Conservation (phyloP, 1,140 invertebrate species). For the Caenorhabditis latens region DNA sequence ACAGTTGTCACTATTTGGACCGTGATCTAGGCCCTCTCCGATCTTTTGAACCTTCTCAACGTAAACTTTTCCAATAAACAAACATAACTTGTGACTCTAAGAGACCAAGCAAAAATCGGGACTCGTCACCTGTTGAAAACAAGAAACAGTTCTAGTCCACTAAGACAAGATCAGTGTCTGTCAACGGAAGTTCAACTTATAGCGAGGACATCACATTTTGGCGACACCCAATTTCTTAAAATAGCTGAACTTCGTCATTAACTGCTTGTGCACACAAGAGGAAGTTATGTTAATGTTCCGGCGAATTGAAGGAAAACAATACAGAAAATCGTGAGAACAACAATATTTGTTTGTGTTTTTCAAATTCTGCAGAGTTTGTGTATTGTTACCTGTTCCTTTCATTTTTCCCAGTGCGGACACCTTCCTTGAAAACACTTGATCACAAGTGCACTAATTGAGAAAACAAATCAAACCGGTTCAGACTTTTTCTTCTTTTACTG, state of each 20-base stretch:
- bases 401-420: not conserved
- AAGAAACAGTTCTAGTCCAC: slow-evolving; percentile 15
- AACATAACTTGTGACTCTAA: slow-evolving; percentile 21
- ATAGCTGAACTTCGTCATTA: not conserved
- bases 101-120: slow-evolving; percentile 3
- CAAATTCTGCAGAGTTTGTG: not conserved
- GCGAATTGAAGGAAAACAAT: not conserved
- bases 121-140: slow-evolving; percentile 19
- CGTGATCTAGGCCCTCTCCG: not conserved
- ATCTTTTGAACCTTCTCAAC: slow-evolving; percentile 23
- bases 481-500: not conserved
- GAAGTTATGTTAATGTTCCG: not conserved
- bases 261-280: not conserved
- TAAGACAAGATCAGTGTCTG: slow-evolving; percentile 7
- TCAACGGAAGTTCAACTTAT: not conserved
- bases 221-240: not conserved
- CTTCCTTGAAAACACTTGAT: slow-evolving; percentile 6
- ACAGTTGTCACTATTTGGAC: slow-evolving; percentile 40
- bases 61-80: slow-evolving; percentile 3
- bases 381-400: not conserved
- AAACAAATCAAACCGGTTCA: slow-evolving; percentile 25
- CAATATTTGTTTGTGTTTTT: not conserved
- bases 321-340: not conserved
- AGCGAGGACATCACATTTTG: not conserved
- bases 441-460: not conserved